phyloP scores from a whole-genome alignment of 2,113 vertebrate species.

The Tautogolabrus adspersus region DNA sequence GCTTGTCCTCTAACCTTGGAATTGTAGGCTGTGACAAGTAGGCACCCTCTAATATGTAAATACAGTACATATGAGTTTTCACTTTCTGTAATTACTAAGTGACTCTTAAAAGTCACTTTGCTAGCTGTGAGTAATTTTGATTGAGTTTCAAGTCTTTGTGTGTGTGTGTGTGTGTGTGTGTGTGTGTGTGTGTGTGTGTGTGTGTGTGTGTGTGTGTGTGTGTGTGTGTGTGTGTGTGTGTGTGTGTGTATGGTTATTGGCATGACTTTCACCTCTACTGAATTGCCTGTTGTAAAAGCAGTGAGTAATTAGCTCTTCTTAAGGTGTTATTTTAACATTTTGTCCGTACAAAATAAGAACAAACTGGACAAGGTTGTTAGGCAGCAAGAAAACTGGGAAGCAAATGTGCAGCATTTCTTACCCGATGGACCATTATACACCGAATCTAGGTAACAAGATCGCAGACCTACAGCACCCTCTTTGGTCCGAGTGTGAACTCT shows the following conservation, averaged over 20 bases:
- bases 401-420: no score
- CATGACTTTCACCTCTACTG: neutral
- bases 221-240: constrained; percentile 5
- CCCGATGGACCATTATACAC: no score
- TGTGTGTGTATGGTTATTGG: neutral
- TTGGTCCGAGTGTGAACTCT: no score
- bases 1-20: neutral
- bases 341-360: no score
- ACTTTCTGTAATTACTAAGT: constrained; percentile 8
- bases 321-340: neutral
- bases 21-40: neutral
- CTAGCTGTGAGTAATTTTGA: neutral
- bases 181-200: neutral
- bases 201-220: neutral
- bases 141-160: neutral
- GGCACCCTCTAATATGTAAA: neutral
- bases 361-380: no score
- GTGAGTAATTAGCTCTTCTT: neutral
- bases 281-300: no score
- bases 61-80: constrained; percentile 1
- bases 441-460: no score
- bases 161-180: neutral
- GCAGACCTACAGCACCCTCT: no score
- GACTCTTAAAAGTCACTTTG: constrained; percentile 40
- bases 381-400: no score